phyloP scores from a whole-genome alignment of 2,113 vertebrate genomes.

The Aspiorhynchus laticeps region DNA sequence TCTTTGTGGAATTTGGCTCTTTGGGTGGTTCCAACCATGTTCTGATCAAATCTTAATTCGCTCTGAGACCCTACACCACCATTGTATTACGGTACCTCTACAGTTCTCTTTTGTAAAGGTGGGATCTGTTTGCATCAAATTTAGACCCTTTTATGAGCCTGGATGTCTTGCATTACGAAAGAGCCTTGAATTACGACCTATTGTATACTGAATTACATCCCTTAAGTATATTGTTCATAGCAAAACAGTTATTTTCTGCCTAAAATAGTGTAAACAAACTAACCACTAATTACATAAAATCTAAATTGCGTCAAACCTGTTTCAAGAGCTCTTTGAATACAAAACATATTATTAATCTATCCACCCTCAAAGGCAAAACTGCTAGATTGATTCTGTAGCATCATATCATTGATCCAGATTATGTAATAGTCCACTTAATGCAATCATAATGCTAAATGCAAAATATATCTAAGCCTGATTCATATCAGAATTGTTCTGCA shows the following conservation, averaged over 20 bases:
- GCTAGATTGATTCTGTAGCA: neutral
- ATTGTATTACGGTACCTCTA: neutral
- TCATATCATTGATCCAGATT: neutral
- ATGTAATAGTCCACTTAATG: neutral
- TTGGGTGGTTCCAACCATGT: too few relatives aligned
- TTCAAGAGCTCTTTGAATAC: neutral
- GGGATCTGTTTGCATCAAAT: neutral
- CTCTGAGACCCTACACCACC: neutral
- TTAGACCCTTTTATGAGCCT: neutral
- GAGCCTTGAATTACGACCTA: neutral
- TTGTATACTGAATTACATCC: neutral
- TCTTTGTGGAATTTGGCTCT: too few relatives aligned
- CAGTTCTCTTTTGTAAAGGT: neutral
- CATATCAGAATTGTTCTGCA: neutral
- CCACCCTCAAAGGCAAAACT: neutral
- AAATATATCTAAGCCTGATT: neutral
- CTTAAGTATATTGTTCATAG: neutral
- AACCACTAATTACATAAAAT: slow-evolving; percentile 6
- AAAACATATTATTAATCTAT: slow-evolving; percentile 26
- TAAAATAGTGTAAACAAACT: neutral
- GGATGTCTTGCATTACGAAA: neutral
- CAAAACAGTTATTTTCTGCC: slow-evolving; percentile 4
- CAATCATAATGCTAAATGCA: neutral
- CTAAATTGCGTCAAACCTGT: neutral
- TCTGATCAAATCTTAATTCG: too few relatives aligned